These are phyloP conservation scores for Oncorhynchus clarkii DNA, from an alignment of 2,113 vertebrate species.

Conservation along the genomic window DNA sequence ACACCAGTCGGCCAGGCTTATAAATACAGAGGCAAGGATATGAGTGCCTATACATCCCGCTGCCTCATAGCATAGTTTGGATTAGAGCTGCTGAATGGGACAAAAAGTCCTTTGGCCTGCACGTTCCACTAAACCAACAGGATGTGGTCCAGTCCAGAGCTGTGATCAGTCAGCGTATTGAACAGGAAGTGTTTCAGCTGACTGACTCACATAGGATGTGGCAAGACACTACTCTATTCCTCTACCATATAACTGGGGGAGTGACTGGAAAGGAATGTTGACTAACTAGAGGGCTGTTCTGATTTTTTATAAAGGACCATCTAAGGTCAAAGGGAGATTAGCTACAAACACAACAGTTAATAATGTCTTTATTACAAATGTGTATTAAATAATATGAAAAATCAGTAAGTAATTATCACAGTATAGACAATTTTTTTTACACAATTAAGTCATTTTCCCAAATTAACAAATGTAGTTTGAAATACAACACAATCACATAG, in stretches of 20 bases:
- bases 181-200: slow-evolving; percentile 37
- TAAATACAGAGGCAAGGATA: slow-evolving; percentile 16
- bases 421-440: slow-evolving; percentile 52
- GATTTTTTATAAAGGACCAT: neutral
- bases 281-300: neutral
- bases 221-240: slow-evolving; percentile 6
- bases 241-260: neutral
- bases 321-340: neutral
- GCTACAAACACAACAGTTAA: neutral
- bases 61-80: slow-evolving; percentile 29
- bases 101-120: slow-evolving; percentile 33
- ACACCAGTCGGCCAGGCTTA: neutral
- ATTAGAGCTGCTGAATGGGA: slow-evolving; percentile 32
- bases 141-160: slow-evolving; percentile 46
- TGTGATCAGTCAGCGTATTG: slow-evolving; percentile 50
- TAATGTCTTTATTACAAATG: slow-evolving; percentile 73
- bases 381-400: slow-evolving; percentile 80
- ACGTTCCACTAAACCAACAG: slow-evolving; percentile 35
- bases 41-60: neutral
- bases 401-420: slow-evolving; percentile 66
- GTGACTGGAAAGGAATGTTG: neutral
- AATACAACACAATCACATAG: slow-evolving; percentile 65
- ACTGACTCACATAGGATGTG: slow-evolving; percentile 59
- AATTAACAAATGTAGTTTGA: slow-evolving; percentile 69
- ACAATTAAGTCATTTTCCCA: slow-evolving; percentile 48